Base-by-base conservation (phyloP, 2,797 vertebrate species). In the Sebastes matsubarae region DNA sequence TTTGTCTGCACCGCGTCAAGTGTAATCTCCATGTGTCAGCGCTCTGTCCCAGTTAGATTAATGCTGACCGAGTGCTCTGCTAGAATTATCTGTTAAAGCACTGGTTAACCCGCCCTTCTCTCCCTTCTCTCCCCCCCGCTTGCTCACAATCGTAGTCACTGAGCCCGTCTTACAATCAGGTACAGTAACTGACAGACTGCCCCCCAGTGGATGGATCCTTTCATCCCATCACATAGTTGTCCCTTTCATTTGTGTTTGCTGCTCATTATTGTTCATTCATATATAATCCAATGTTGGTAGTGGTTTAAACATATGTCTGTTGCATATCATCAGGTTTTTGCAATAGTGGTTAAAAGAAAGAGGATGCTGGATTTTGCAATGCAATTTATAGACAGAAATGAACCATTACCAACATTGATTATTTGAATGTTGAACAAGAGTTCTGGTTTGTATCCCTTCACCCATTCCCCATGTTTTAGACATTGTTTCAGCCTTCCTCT, bases 151-250 rank as follows among this genome's bases (percentile, higher is more conserved):
- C 13, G 95, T 95, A 99, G 99, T 99, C 95, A 98, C 98, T 96
- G 99, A 99, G 93, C 97, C 98, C 88, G 96, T 98, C 84, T 97
- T 99, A 79, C 99, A 99, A 97, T 99, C 99, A 99, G 99, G 99
- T 99, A 99, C 88, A 96, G 97, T 98, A 97, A 93, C 92, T 90
- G 87, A 68, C 42, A 70, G 79, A 90, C 82, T 87, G 84, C 88
- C 77, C 54, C 54, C 68, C 34, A 77, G 63, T 85, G 84, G 81
- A 88, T 75, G 65, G 72, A 81, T 72, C 20, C 69, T 50, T 30
- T 81, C 79, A 83, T 74, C 34, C 79, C 9, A 3, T 83, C 78
- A 68, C 29, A 63, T 69, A 79, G 61, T 85, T 50, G 55, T 79
- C 63, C 32, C 32, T 69, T 1, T 79, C 86, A 80, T 87, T 81